Evolutionary conservation across 2,113 vertebrate species (phyloP).

Genomic region (Smithornis capensis): DNA sequence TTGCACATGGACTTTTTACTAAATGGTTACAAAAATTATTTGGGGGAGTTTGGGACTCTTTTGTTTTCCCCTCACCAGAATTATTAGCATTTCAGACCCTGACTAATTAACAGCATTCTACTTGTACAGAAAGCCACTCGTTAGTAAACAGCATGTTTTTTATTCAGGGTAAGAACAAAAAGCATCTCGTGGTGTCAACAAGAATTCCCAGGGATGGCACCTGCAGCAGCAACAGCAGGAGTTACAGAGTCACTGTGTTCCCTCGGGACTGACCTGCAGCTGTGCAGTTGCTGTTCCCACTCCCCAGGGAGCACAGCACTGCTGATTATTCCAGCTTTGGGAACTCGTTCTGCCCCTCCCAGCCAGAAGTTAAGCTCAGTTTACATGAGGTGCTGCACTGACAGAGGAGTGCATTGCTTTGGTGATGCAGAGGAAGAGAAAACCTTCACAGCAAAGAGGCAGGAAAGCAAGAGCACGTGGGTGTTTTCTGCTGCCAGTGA

Average conservation of each 20-base stretch:
- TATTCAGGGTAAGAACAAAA: conserved; percentile 1
- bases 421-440: neutral
- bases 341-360: neutral
- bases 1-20: neutral
- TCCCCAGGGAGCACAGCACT: neutral
- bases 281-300: neutral
- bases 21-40: neutral
- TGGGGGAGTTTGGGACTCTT: neutral
- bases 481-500: neutral
- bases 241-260: neutral
- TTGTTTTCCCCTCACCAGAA: neutral
- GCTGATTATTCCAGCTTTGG: neutral
- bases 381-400: neutral
- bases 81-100: neutral
- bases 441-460: neutral
- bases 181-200: neutral
- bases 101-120: neutral
- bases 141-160: neutral
- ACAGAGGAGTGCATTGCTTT: neutral
- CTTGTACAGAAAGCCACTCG: neutral
- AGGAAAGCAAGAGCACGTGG: neutral
- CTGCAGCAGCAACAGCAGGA: neutral
- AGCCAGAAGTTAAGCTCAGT: neutral
- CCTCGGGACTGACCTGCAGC: neutral
- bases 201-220: neutral